A percentile compares a stretch with the other conserved stretches of the same genome.
phyloP scores from a whole-genome alignment of 2,888 invertebrate genomes.

The Leptopterna dolabrata region DNA sequence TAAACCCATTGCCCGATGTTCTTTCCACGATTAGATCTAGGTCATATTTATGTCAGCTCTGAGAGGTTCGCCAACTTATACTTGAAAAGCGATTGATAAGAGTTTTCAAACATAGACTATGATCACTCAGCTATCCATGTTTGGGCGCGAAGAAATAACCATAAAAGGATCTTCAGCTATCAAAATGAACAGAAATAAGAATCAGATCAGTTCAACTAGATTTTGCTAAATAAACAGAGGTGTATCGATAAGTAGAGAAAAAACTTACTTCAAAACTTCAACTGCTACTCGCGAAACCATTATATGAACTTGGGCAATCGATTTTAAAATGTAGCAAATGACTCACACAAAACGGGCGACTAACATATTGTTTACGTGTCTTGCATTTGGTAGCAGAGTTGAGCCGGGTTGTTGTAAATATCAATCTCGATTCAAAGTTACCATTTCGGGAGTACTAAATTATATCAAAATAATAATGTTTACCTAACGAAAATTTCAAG shows the following conservation, averaged over 20 bases:
- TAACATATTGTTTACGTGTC: background rate
- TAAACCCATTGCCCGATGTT: background rate
- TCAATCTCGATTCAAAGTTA: no score
- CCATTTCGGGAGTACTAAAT: no score
- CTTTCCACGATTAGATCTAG: background rate
- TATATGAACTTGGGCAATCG: background rate
- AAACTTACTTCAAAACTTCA: slow-evolving; percentile 76
- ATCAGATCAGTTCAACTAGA: no score
- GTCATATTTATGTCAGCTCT: background rate
- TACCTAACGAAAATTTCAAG: no score
- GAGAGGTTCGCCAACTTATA: background rate
- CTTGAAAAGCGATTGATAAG: no score
- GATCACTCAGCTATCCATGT: no score
- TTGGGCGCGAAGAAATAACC: no score
- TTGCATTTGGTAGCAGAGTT: background rate
- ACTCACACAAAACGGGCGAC: background rate
- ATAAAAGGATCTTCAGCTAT: no score
- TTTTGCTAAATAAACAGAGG: no score
- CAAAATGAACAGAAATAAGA: no score
- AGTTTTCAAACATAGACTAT: no score
- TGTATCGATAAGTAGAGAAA: background rate
- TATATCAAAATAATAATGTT: no score
- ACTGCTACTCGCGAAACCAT: slow-evolving; percentile 83
- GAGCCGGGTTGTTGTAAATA: background rate
- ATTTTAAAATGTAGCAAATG: background rate